Evolutionary conservation across 1,140 invertebrate species (phyloP), one percentile per base, ranked within the genome.

Genomic region (Archivesica marissinica): DNA sequence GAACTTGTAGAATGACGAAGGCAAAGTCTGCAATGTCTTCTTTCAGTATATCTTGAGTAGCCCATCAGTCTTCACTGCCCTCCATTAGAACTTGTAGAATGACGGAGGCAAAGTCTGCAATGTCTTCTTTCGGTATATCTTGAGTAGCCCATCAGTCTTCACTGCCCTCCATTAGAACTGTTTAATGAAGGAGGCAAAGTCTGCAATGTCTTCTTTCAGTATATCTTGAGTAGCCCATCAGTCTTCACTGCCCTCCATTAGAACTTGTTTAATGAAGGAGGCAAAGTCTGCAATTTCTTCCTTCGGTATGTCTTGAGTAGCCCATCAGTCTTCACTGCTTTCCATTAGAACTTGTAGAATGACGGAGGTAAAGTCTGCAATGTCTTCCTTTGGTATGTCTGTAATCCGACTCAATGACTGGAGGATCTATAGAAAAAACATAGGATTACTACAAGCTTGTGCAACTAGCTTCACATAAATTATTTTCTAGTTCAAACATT

Each of bases 1-100:
- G 15, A 0, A 23, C 33, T 9, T 68, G 25, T 25, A 80, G 41
- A 35, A 82, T 74, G n/a, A 82, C 68, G 0, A 68, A 72, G 30
- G 79, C 44, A 74, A 82, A 82, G 30, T 82, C 79, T 20, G 68
- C n/a, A 56, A 82, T 74, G 2, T 82, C 79, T 50, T 82, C 66
- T 23, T n/a, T 13, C 23, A 50, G 66, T 7, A 82, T 82, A 2
- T 47, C 17, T 47, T 47, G 44, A 56, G n/a, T 25, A 23, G 25
- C 11, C n/a, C 15, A 15, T 76, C 35, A 76, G 28, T 59, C 33
- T 56, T 78, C 75, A 38, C 33, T 61, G 20, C 38, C 44, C 11
- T 78, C 75, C 44, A 68, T 47, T 23, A 80, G 15, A 0, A 23
- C 33, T 9, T 68, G 25, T 25, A 80, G 41, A 35, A 82, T 74